These are phyloP conservation scores for Pseudomyrmex pallidus DNA, from an alignment of 1,140 invertebrate genomes.

Conservation along the genomic window DNA sequence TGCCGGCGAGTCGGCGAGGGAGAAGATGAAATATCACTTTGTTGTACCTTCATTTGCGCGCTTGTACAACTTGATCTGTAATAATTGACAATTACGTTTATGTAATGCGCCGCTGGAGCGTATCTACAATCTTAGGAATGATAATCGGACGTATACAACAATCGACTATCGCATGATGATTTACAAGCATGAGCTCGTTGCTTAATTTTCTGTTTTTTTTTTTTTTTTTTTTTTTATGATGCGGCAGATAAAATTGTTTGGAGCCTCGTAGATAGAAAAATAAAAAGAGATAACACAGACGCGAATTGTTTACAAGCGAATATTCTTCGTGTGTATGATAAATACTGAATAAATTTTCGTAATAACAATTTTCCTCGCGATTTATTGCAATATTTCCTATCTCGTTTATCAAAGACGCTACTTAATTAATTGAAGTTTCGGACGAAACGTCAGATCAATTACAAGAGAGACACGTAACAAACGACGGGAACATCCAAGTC, in stretches of 20 bases:
- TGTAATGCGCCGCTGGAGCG: neutral
- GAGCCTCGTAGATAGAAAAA: slow-evolving; percentile 8
- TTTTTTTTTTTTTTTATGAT: slow-evolving; percentile 11
- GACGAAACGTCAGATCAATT: neutral
- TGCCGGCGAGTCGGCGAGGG: neutral
- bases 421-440: slow-evolving; percentile 29
- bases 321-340: neutral
- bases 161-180: slow-evolving; percentile 21
- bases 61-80: slow-evolving; percentile 24
- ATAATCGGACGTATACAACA: slow-evolving; percentile 22
- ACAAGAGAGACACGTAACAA: neutral
- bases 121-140: slow-evolving; percentile 34
- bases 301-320: neutral
- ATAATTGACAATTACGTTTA: slow-evolving; percentile 53
- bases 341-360: neutral
- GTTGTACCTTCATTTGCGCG: slow-evolving; percentile 25
- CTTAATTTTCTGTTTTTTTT: slow-evolving; percentile 19
- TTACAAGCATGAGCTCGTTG: slow-evolving; percentile 21
- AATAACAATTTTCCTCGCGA: slow-evolving; percentile 9
- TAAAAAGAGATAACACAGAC: slow-evolving; percentile 32
- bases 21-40: slow-evolving; percentile 31
- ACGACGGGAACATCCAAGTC: neutral
- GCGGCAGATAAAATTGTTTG: neutral
- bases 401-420: neutral
- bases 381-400: neutral